Evolutionary conservation across 2,113 vertebrate genomes (phyloP).

Genomic region (Eidolon helvum): DNA sequence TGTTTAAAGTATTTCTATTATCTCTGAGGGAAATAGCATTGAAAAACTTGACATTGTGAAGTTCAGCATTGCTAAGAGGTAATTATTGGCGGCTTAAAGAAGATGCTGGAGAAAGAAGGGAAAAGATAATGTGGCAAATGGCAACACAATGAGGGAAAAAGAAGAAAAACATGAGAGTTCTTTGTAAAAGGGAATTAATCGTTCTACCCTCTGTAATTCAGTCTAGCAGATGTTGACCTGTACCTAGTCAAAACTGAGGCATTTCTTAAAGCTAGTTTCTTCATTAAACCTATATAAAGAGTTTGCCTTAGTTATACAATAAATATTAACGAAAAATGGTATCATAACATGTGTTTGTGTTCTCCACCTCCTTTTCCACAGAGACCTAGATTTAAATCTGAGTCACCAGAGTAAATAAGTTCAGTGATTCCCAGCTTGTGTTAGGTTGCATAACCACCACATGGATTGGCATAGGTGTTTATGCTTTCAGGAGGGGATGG

Average conservation of each 20-base stretch:
- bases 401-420: slow-evolving; percentile 35
- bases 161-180: not conserved
- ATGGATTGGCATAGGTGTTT: not conserved
- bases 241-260: not conserved
- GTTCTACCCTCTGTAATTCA: not conserved
- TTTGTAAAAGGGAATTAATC: not conserved
- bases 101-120: not conserved
- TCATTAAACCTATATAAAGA: not conserved
- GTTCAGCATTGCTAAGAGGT: not conserved
- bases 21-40: not conserved
- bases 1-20: slow-evolving; percentile 3
- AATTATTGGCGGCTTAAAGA: not conserved
- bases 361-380: slow-evolving; percentile 17
- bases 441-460: slow-evolving; percentile 32
- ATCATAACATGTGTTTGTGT: not conserved
- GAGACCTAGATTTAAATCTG: slow-evolving; percentile 47
- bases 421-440: not conserved
- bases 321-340: slow-evolving; percentile 27
- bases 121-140: not conserved
- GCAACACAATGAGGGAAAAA: rapidly evolving
- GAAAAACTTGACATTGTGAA: not conserved
- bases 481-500: not conserved
- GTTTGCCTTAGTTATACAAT: not conserved
- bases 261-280: not conserved
- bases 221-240: not conserved